Percentiles rank a stretch among this genome's conserved stretches.
These are phyloP conservation scores for Adelges cooleyi DNA, from an alignment of 1,140 invertebrate species.

Conservation along the genomic window DNA sequence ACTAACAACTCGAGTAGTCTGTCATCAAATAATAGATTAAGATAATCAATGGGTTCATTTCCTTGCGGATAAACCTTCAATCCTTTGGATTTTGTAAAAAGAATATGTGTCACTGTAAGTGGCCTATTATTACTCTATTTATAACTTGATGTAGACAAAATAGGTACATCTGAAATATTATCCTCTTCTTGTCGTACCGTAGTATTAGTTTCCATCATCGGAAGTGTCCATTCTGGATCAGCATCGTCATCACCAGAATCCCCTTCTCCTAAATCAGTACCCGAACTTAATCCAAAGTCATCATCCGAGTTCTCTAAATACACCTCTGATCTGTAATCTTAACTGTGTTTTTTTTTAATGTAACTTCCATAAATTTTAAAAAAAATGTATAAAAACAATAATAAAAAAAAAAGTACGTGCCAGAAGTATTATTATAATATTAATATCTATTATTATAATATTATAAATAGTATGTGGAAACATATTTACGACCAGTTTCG, in stretches of 20 bases:
- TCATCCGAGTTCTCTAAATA: background rate
- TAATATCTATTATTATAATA: too few relatives aligned
- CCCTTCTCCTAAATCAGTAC: background rate
- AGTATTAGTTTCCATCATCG: background rate
- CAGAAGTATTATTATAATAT: too few relatives aligned
- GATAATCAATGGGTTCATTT: background rate
- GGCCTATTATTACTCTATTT: background rate
- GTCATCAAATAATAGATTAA: conserved; percentile 6
- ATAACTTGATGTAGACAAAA: background rate
- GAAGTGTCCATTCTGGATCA: background rate
- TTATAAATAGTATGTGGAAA: too few relatives aligned
- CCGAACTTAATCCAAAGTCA: background rate
- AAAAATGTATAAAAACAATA: too few relatives aligned
- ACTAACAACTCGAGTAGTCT: background rate
- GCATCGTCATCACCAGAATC: background rate
- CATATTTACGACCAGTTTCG: too few relatives aligned
- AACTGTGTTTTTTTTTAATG: too few relatives aligned
- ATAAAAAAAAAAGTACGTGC: too few relatives aligned
- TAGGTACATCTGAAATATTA: background rate
- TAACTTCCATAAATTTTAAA: too few relatives aligned
- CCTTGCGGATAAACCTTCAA: background rate
- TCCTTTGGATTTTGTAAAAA: conserved; percentile 1
- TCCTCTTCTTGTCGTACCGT: background rate
- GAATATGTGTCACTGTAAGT: conserved; percentile 2
- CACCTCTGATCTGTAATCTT: too few relatives aligned